phyloP scores from a whole-genome alignment of 1,140 invertebrate genomes.

The Saccostrea glomerata region DNA sequence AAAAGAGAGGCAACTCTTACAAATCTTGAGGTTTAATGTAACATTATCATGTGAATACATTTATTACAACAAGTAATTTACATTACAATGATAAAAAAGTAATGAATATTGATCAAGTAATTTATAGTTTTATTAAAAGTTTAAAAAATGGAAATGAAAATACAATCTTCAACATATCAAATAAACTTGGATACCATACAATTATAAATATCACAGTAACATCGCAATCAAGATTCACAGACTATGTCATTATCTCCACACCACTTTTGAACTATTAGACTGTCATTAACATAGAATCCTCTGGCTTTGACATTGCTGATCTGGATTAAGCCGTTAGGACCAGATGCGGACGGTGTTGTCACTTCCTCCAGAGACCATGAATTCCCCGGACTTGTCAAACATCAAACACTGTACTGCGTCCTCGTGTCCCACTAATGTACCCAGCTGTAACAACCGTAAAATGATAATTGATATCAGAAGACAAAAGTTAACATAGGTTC shows the following conservation, averaged over 20 bases:
- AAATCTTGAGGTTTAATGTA: background rate
- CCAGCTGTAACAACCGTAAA: slow-evolving; percentile 63
- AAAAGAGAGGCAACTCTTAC: background rate
- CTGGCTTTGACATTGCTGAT: too few species aligned
- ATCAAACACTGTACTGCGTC: slow-evolving; percentile 78
- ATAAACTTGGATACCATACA: background rate
- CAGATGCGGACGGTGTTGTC: slow-evolving; percentile 78
- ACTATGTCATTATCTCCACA: background rate
- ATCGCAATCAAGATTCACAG: background rate
- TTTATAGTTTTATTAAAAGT: background rate
- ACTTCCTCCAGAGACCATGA: slow-evolving; percentile 78
- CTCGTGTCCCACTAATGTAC: slow-evolving; percentile 76
- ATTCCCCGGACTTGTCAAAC: slow-evolving; percentile 77
- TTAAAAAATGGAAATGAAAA: background rate
- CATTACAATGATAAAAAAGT: background rate
- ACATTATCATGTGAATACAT: background rate
- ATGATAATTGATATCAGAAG: too few species aligned
- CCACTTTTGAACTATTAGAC: background rate
- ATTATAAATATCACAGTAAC: background rate
- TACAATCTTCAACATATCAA: background rate
- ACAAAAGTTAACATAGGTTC: too few species aligned
- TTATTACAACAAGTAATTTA: background rate
- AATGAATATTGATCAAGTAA: background rate
- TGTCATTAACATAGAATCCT: background rate
- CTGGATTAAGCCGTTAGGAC: slow-evolving; percentile 66